Conservation (phyloP, 2,888 invertebrate genomes). For the Hesperia comma region DNA sequence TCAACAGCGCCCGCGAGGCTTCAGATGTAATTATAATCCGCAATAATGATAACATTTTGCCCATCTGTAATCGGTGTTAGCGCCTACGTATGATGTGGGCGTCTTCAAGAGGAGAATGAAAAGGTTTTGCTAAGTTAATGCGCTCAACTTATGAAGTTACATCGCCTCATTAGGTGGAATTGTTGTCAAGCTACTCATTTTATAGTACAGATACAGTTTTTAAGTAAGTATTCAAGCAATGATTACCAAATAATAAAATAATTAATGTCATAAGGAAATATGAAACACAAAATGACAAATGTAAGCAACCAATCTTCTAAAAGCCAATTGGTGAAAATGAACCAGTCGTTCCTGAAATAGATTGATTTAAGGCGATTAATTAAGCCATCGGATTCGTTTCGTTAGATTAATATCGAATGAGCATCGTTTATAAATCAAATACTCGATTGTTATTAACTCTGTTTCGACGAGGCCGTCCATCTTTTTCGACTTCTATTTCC, state of each 20-base stretch:
- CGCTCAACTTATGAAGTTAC: too few species aligned
- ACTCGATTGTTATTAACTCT: conserved; percentile 47
- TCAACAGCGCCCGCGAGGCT: too few species aligned
- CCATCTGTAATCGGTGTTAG: too few species aligned
- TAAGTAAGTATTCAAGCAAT: too few species aligned
- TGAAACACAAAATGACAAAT: neutral
- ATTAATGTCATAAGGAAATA: neutral
- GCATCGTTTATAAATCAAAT: conserved; percentile 48
- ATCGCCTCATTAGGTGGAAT: too few species aligned
- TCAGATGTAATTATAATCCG: too few species aligned
- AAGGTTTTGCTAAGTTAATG: too few species aligned
- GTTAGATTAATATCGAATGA: conserved; percentile 45
- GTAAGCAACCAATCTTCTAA: conserved; percentile 4
- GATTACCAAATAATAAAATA: neutral
- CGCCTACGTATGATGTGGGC: too few species aligned
- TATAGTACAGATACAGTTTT: too few species aligned
- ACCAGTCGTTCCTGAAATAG: conserved; percentile 32
- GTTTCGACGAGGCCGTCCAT: conserved; percentile 49
- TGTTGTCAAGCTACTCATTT: neutral
- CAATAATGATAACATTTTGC: too few species aligned
- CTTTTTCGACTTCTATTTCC: conserved; percentile 53
- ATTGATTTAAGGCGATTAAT: conserved; percentile 47
- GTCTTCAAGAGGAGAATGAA: too few species aligned
- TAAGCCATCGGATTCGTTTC: conserved; percentile 44
- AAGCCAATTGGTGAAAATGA: neutral